These are phyloP conservation scores for Ganaspis sp. DNA, from an alignment of 1,140 invertebrate species.

Conservation along the genomic window DNA sequence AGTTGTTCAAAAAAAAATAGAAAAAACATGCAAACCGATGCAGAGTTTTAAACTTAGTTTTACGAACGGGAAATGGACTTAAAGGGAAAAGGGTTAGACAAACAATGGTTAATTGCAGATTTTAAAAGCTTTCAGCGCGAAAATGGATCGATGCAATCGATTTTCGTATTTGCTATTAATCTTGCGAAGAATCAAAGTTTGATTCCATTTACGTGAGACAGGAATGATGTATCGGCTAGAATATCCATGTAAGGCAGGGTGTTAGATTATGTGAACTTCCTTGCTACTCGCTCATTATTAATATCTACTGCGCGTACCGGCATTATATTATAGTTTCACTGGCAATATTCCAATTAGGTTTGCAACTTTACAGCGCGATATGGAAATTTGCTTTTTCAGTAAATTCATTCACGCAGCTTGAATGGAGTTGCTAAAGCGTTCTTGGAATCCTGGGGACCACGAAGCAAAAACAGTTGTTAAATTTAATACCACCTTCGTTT, in stretches of 20 bases:
- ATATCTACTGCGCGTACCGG: not conserved
- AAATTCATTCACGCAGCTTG: conserved; percentile 24
- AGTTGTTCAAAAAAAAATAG: no score
- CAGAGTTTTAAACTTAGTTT: not conserved
- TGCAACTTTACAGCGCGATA: conserved; percentile 21
- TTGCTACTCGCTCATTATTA: conserved; percentile 22
- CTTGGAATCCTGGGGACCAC: not conserved
- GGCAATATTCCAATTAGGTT: conserved; percentile 25
- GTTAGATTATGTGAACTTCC: conserved; percentile 26
- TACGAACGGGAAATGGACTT: not conserved
- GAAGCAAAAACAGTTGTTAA: conserved; percentile 18
- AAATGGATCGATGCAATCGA: not conserved
- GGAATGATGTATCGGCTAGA: conserved; percentile 16
- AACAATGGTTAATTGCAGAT: conserved; percentile 5
- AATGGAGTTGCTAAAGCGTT: conserved; percentile 30
- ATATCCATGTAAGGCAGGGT: conserved; percentile 8
- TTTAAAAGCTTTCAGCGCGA: not conserved
- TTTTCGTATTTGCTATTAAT: conserved; percentile 6
- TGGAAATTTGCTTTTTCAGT: conserved; percentile 27
- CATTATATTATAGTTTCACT: conserved; percentile 28
- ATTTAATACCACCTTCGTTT: conserved; percentile 2
- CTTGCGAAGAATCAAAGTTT: conserved; percentile 17
- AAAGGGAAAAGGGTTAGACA: not conserved
- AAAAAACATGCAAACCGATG: not conserved
- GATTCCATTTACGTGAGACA: conserved; percentile 17